Evolutionary conservation across 2,113 vertebrate genomes (phyloP).

Genomic region (Petaurus breviceps): DNA sequence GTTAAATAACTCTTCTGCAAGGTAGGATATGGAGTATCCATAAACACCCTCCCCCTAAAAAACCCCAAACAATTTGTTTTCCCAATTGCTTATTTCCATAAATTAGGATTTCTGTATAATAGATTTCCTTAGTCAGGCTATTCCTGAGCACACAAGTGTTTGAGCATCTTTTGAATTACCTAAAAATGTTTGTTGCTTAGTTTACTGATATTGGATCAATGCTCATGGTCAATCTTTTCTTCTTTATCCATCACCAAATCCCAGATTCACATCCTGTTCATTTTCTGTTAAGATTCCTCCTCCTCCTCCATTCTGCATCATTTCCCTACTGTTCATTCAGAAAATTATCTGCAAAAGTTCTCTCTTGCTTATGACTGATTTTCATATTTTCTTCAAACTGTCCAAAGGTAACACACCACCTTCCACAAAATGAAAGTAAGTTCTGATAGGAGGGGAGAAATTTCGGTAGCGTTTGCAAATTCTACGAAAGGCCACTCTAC

Average conservation of each 20-base stretch:
- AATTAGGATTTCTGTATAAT: neutral
- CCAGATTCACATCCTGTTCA: neutral
- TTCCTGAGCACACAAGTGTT: neutral
- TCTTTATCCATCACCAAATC: neutral
- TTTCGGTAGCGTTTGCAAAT: neutral
- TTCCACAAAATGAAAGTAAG: neutral
- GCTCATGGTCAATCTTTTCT: neutral
- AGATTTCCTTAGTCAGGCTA: neutral
- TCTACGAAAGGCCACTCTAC: neutral
- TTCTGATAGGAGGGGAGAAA: neutral
- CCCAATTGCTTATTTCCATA: neutral
- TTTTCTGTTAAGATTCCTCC: neutral
- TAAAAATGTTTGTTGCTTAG: fast-evolving
- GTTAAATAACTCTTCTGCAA: neutral
- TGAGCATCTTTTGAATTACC: fast-evolving
- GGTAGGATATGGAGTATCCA: neutral
- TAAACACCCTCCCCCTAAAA: neutral
- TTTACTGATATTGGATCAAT: fast-evolving
- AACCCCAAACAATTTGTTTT: neutral
- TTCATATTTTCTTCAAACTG: neutral
- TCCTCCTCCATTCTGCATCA: fast-evolving
- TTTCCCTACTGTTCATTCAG: neutral
- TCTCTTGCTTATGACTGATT: neutral
- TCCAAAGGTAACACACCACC: neutral
- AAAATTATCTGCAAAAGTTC: neutral